These are phyloP conservation scores for Vulpes vulpes DNA, from an alignment of 2,113 vertebrate genomes.

Conservation along the genomic window DNA sequence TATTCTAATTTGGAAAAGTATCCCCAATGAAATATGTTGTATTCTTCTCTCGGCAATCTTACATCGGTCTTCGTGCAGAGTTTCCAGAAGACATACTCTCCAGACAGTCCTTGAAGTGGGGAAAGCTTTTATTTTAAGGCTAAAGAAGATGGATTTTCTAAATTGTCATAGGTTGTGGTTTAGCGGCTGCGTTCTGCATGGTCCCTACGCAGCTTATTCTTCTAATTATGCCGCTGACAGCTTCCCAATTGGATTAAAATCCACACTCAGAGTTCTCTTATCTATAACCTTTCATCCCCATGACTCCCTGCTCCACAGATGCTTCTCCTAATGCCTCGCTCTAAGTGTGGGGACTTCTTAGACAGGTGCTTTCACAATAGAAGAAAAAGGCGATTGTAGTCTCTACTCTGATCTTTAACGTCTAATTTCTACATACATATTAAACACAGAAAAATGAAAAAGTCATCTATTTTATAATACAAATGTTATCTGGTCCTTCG, in stretches of 20 bases:
- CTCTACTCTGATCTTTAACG: slow-evolving; percentile 20
- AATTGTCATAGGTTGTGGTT: slow-evolving; percentile 40
- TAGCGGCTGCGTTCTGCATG: slow-evolving; percentile 41
- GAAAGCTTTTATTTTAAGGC: slow-evolving; percentile 71
- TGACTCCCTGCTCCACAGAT: neutral
- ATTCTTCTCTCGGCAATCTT: slow-evolving; percentile 50
- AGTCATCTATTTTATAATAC: slow-evolving; percentile 55
- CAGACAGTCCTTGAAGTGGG: slow-evolving; percentile 50
- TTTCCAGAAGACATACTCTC: slow-evolving; percentile 66
- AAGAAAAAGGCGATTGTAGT: neutral
- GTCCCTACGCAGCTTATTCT: neutral
- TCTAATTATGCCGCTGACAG: slow-evolving; percentile 67
- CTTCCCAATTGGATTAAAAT: slow-evolving; percentile 59
- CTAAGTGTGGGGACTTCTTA: slow-evolving; percentile 55
- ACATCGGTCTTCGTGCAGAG: slow-evolving; percentile 41
- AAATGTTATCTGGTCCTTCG: slow-evolving; percentile 44
- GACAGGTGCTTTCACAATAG: neutral
- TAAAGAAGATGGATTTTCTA: slow-evolving; percentile 61
- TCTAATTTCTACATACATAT: slow-evolving; percentile 64
- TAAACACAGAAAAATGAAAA: slow-evolving; percentile 53
- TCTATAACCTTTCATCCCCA: slow-evolving; percentile 61
- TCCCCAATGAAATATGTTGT: slow-evolving; percentile 32
- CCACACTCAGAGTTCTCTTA: slow-evolving; percentile 56
- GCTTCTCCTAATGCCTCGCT: slow-evolving; percentile 14
- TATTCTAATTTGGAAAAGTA: slow-evolving; percentile 51